Evolutionary conservation across 2,888 invertebrate species (phyloP).

Genomic region (Drosophila mulleri): DNA sequence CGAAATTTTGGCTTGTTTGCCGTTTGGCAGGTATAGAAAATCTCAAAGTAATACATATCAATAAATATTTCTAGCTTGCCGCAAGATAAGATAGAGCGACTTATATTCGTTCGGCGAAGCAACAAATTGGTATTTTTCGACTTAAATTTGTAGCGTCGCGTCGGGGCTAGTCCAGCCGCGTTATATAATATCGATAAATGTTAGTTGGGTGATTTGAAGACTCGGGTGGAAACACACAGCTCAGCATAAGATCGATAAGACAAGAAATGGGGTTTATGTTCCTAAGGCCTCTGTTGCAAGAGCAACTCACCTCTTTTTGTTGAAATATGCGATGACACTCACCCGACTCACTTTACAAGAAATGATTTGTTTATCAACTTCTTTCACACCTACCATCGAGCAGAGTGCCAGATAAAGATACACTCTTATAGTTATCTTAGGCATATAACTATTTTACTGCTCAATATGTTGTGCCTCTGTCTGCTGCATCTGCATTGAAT

Average conservation of each 20-base stretch:
- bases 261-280: conserved; percentile 63
- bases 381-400: not conserved
- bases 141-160: conserved; percentile 36
- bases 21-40: conserved; percentile 20
- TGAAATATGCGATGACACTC: not conserved
- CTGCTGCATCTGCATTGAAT: not conserved
- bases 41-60: conserved; percentile 35
- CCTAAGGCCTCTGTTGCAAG: conserved; percentile 23
- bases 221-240: conserved; percentile 59
- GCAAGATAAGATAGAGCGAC: conserved; percentile 65
- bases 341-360: not conserved
- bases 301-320: conserved; percentile 10
- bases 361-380: not conserved
- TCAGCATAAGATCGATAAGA: conserved; percentile 59
- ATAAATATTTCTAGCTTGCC: conserved; percentile 45
- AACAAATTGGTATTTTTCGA: conserved; percentile 24
- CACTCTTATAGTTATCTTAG: no score
- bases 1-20: conserved; percentile 9
- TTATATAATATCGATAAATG: conserved; percentile 37
- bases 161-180: conserved; percentile 17
- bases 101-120: conserved; percentile 38
- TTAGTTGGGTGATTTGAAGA: conserved; percentile 19
- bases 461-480: not conserved
- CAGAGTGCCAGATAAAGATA: not conserved
- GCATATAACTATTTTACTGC: not conserved